Evolutionary conservation across 2,888 invertebrate genomes (phyloP).

Genomic region (Caprella mutica): DNA sequence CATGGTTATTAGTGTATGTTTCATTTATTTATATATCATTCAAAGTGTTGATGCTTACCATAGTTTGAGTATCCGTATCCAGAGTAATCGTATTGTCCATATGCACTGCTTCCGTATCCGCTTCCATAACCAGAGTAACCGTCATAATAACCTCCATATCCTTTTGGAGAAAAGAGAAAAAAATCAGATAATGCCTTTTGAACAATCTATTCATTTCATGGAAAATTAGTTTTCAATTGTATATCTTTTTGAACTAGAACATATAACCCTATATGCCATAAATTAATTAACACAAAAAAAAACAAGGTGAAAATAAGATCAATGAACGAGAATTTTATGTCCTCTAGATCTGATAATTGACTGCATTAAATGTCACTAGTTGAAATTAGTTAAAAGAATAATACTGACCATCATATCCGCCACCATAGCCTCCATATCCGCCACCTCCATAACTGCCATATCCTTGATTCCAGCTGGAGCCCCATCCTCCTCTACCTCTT

Average conservation of each 20-base stretch:
- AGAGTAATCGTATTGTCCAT: slow-evolving; percentile 29
- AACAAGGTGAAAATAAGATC: too few relatives aligned
- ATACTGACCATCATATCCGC: slow-evolving; percentile 12
- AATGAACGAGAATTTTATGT: too few relatives aligned
- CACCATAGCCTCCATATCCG: slow-evolving; percentile 16
- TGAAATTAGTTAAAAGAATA: too few relatives aligned
- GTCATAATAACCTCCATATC: slow-evolving; percentile 21
- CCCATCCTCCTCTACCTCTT: slow-evolving; percentile 44
- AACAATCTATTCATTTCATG: background rate
- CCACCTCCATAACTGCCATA: slow-evolving; percentile 8
- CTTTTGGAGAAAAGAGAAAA: background rate
- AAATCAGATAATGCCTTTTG: background rate
- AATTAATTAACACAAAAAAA: too few relatives aligned
- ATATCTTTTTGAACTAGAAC: too few relatives aligned
- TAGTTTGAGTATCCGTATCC: slow-evolving; percentile 32
- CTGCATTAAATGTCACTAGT: too few relatives aligned
- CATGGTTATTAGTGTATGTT: too few relatives aligned
- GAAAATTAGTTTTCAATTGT: background rate
- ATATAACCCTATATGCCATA: too few relatives aligned
- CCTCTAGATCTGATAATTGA: too few relatives aligned
- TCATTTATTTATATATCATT: too few relatives aligned
- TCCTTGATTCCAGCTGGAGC: slow-evolving; percentile 40
- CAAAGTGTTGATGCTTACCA: slow-evolving; percentile 32
- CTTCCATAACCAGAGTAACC: slow-evolving; percentile 32
- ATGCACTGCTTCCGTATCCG: slow-evolving; percentile 29